Percentiles rank a stretch among this genome's conserved stretches.
Conservation (phyloP, 2,113 vertebrate genomes). For the Callocephalon fimbriatum region DNA sequence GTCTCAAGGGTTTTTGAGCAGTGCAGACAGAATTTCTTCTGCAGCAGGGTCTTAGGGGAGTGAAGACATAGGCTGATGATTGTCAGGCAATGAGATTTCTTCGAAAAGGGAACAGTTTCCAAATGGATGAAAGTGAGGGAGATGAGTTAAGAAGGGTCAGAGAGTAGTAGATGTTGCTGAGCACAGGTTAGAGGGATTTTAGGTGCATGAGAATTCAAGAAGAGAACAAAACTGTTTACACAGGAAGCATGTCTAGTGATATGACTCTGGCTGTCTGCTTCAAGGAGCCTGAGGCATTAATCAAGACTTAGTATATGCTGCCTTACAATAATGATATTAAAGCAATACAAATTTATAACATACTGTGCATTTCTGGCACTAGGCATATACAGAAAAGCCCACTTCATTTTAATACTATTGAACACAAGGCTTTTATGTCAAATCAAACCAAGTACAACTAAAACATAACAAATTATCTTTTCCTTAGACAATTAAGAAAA, state of each 20-base stretch:
- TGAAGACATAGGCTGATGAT: not conserved
- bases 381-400: not conserved
- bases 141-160: not conserved
- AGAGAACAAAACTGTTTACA: not conserved
- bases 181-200: not conserved
- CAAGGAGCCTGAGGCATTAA: not conserved
- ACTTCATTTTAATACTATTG: not conserved
- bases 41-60: not conserved
- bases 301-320: not conserved
- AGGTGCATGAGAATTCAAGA: not conserved
- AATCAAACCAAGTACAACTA: not conserved
- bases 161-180: not conserved
- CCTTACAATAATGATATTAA: not conserved
- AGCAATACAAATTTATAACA: not conserved
- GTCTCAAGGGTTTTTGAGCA: not conserved
- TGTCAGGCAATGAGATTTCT: not conserved
- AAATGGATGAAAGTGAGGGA: not conserved
- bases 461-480: not conserved
- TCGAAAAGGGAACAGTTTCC: not conserved
- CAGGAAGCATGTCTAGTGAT: not conserved
- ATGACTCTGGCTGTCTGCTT: not conserved
- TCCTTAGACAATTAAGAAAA: not conserved
- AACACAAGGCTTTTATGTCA: not conserved
- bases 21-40: not conserved
- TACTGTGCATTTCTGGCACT: not conserved